phyloP scores from a whole-genome alignment of 2,797 vertebrate species.

The Chrysolophus pictus region DNA sequence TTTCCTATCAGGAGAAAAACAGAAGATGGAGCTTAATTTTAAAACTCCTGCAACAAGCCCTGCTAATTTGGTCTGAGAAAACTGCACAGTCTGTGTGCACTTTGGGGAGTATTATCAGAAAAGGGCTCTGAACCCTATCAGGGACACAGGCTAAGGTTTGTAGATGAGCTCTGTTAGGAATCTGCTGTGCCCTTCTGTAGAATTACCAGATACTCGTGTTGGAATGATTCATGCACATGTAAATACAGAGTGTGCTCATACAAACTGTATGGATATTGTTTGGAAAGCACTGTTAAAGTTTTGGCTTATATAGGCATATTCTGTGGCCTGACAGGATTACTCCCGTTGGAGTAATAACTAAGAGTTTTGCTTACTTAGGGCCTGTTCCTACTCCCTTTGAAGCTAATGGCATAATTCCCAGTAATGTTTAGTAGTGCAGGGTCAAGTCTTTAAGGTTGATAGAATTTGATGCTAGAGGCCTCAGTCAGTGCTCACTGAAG shows the following conservation, averaged over 20 bases:
- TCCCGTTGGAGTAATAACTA: slow-evolving; percentile 55
- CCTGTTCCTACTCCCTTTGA: slow-evolving; percentile 66
- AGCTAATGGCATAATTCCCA: slow-evolving; percentile 66
- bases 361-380: slow-evolving; percentile 67
- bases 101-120: not conserved
- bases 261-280: not conserved
- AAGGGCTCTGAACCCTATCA: not conserved
- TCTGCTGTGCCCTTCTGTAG: not conserved
- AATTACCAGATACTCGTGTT: not conserved
- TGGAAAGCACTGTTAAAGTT: slow-evolving; percentile 38
- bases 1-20: not conserved
- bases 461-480: slow-evolving; percentile 32
- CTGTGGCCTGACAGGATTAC: slow-evolving; percentile 63
- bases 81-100: accelerated
- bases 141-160: not conserved
- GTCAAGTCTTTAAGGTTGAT: slow-evolving; percentile 57
- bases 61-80: not conserved
- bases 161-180: not conserved
- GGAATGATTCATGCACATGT: not conserved
- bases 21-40: not conserved
- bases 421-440: slow-evolving; percentile 59
- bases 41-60: not conserved
- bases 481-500: not conserved
- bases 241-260: not conserved
- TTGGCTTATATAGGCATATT: slow-evolving; percentile 46